These are phyloP conservation scores for Tangara arthus DNA, from an alignment of 2,797 vertebrate genomes.

Conservation along the genomic window DNA sequence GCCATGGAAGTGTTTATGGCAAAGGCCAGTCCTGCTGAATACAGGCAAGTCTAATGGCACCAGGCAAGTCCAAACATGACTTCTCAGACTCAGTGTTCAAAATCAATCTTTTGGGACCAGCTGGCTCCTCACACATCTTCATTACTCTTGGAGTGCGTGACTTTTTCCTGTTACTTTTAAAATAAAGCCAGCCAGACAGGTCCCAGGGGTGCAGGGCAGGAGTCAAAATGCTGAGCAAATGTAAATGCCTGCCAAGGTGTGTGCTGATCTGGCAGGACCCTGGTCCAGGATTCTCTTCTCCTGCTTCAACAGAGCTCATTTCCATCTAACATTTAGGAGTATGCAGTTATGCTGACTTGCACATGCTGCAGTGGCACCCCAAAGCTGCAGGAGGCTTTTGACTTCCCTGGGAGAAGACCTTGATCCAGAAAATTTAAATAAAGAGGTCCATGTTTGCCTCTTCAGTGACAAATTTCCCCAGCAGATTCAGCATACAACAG, in stretches of 20 bases:
- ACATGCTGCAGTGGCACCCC: neutral
- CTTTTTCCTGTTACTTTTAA: constrained; percentile 6
- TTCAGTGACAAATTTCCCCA: neutral
- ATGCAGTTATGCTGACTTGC: neutral
- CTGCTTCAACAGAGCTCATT: neutral
- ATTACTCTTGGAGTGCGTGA: neutral
- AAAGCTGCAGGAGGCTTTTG: neutral
- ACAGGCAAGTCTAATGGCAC: neutral
- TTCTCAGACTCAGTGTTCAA: neutral
- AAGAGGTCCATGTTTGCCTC: neutral
- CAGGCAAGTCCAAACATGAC: neutral
- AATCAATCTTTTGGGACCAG: neutral
- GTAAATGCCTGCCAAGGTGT: constrained; percentile 18
- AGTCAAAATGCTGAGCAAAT: constrained; percentile 47
- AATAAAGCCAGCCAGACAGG: neutral
- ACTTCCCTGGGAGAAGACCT: neutral
- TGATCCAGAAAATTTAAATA: neutral
- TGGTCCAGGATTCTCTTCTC: neutral
- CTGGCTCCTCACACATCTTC: constrained; percentile 30
- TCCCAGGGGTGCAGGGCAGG: neutral
- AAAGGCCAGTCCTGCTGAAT: neutral
- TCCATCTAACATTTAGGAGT: neutral
- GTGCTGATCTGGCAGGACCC: neutral
- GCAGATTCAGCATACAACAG: neutral
- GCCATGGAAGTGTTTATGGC: neutral